A percentile compares a stretch with the other conserved stretches of the same genome.
Conservation (phyloP, 2,797 vertebrate species). For the Coendou prehensilis region DNA sequence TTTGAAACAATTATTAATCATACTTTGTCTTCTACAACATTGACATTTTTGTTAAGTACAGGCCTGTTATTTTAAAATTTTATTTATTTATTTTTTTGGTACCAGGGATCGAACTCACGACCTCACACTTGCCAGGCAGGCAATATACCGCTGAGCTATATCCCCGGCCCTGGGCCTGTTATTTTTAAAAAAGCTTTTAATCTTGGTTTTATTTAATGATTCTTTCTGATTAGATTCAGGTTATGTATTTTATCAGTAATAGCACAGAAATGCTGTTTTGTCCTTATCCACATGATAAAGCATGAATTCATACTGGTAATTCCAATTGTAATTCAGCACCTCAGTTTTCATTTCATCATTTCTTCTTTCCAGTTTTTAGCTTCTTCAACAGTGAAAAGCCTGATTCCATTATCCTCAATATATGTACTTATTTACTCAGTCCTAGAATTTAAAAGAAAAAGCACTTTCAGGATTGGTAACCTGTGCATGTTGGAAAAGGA, state of each 20-base stretch:
- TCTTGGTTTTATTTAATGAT: slow-evolving; percentile 7
- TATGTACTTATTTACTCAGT: not conserved
- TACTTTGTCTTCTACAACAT: not conserved
- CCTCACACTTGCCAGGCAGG: too few species aligned
- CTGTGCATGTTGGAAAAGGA: not conserved
- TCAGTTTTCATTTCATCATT: not conserved
- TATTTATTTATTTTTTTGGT: too few species aligned
- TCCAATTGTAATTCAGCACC: not conserved
- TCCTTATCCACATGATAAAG: not conserved
- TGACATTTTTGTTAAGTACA: not conserved
- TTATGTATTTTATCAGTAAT: not conserved
- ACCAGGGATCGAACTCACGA: too few species aligned
- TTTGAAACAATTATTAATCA: not conserved
- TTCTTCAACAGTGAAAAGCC: not conserved
- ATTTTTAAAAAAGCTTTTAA: not conserved
- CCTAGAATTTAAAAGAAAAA: not conserved
- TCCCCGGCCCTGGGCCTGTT: not conserved
- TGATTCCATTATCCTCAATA: not conserved
- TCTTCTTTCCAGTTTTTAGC: not conserved
- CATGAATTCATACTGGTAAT: not conserved
- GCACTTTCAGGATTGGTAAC: not conserved
- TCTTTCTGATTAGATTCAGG: not conserved
- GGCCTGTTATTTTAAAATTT: not conserved
- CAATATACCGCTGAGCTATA: too few species aligned
- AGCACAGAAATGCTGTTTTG: not conserved